These are phyloP conservation scores for Ptychadena robeensis DNA, from an alignment of 2,797 vertebrate species.

Conservation along the genomic window DNA sequence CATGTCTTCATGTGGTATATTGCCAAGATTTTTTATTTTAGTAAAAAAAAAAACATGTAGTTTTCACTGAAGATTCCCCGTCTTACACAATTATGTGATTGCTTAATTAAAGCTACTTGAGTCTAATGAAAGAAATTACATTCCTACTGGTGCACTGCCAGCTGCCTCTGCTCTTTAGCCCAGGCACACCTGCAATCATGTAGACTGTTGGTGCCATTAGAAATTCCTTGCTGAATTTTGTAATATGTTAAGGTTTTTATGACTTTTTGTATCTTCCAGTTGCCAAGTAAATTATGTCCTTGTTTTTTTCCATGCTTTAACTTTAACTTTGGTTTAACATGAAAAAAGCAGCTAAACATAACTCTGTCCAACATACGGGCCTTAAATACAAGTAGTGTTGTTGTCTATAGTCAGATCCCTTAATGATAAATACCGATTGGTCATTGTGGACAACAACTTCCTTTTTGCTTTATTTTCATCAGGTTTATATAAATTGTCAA, in stretches of 20 bases:
- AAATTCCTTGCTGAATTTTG: conserved; percentile 23
- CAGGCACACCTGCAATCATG: conserved; percentile 23
- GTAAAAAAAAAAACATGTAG: conserved; percentile 20
- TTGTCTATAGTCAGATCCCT: too few species aligned
- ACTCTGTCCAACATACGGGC: background rate
- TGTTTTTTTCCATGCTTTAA: conserved; percentile 30
- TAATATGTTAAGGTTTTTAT: conserved; percentile 36
- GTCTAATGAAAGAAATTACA: conserved; percentile 24
- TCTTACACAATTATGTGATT: conserved; percentile 24
- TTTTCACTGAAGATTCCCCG: conserved; percentile 15
- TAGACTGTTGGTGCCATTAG: conserved; percentile 9
- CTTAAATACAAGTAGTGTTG: too few species aligned
- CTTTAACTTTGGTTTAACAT: conserved; percentile 24
- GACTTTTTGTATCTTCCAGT: conserved; percentile 41
- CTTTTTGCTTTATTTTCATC: too few species aligned
- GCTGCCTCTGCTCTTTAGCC: conserved; percentile 18
- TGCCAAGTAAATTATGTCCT: conserved; percentile 30
- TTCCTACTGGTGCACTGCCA: conserved; percentile 56
- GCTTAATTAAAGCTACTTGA: conserved; percentile 27
- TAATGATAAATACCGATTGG: too few species aligned
- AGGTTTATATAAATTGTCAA: too few species aligned
- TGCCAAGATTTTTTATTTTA: conserved; percentile 63
- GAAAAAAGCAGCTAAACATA: conserved; percentile 1
- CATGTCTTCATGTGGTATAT: conserved; percentile 62
- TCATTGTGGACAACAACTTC: too few species aligned